Conservation (phyloP, 64 coral and sea anemone genomes). For the Montipora efflorescens region DNA sequence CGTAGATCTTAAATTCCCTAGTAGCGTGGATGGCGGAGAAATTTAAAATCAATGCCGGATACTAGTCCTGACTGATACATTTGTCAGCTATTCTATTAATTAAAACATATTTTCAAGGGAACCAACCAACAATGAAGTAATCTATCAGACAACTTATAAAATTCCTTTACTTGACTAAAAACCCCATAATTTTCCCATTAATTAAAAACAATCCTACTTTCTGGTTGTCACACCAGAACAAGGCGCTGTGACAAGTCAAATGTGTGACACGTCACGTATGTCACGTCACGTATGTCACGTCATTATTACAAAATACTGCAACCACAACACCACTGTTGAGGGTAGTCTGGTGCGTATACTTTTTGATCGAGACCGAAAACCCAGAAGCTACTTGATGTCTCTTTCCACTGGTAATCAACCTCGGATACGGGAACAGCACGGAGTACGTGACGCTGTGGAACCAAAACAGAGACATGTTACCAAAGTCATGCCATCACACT, state of each 20-base stretch:
- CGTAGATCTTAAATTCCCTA: too few species aligned
- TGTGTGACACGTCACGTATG: neutral
- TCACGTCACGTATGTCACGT: neutral
- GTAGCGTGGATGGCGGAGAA: too few species aligned
- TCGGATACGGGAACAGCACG: conserved; percentile 97
- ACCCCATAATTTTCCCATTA: neutral
- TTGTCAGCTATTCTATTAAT: too few species aligned
- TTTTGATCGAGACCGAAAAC: conserved; percentile 93
- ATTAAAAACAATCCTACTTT: neutral
- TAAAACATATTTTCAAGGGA: too few species aligned
- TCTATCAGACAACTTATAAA: too few species aligned
- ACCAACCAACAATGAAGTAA: too few species aligned
- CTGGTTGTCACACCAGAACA: neutral
- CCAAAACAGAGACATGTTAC: neutral
- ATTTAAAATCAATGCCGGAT: too few species aligned
- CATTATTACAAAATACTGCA: conserved; percentile 77
- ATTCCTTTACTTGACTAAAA: neutral
- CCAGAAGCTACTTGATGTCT: conserved; percentile 74
- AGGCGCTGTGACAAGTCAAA: neutral
- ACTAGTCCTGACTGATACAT: too few species aligned
- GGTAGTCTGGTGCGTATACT: conserved; percentile 97
- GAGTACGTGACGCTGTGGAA: conserved; percentile 78
- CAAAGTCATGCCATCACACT: neutral
- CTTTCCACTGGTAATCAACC: conserved; percentile 88
- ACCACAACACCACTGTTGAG: conserved; percentile 96